These are phyloP conservation scores for Rhinolophus sinicus DNA, from an alignment of 2,113 vertebrate genomes.

Conservation along the genomic window DNA sequence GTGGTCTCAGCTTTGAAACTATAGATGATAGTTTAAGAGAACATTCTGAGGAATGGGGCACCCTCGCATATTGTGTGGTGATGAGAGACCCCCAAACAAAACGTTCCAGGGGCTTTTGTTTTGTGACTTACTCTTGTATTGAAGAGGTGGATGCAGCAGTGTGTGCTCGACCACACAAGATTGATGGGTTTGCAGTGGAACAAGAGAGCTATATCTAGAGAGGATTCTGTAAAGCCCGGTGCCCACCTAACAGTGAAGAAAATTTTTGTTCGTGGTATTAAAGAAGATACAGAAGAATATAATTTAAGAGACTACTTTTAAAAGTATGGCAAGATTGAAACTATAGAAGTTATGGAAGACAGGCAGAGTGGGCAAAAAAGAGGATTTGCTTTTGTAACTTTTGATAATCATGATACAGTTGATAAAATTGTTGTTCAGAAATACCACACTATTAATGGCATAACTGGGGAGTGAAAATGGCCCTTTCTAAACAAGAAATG, in stretches of 20 bases:
- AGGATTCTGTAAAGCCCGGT: no score
- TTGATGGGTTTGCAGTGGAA: constrained; percentile 92
- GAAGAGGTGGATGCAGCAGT: constrained; percentile 79
- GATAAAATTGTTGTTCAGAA: background rate
- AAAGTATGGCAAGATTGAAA: no score
- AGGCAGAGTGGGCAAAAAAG: no score
- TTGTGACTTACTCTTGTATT: constrained; percentile 91
- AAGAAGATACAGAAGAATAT: no score
- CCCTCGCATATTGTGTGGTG: constrained; percentile 94
- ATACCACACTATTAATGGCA: background rate
- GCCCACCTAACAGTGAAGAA: no score
- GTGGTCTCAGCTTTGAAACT: constrained; percentile 92
- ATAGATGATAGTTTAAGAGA: constrained; percentile 77
- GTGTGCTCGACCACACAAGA: constrained; percentile 88
- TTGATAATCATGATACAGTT: no score
- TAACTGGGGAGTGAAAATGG: no score
- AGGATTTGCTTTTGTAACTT: no score
- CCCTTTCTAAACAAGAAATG: no score
- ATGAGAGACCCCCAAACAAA: constrained; percentile 94
- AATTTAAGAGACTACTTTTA: no score
- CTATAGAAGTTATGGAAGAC: no score
- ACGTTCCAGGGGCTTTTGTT: constrained; percentile 92
- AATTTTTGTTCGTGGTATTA: no score
- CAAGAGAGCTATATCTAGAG: constrained; percentile 77
- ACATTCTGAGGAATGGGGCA: constrained; percentile 95